These are phyloP conservation scores for Coremacera marginata DNA, from an alignment of 2,888 invertebrate genomes.

Conservation along the genomic window DNA sequence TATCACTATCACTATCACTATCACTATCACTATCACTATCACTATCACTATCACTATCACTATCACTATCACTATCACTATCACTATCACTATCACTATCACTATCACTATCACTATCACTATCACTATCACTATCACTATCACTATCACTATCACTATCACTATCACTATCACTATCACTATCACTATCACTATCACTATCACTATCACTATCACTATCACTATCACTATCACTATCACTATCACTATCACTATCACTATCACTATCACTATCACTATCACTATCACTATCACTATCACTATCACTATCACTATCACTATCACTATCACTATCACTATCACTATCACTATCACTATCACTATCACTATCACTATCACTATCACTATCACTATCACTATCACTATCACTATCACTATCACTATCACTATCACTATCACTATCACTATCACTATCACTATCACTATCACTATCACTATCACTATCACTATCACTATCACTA, in stretches of 20 bases:
- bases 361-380: constrained; percentile 3
- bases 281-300: constrained; percentile 3
- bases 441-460: not conserved
- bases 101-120: no score
- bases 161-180: constrained; percentile 3
- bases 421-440: not conserved
- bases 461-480: not conserved
- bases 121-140: no score
- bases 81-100: no score
- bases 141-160: no score
- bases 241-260: constrained; percentile 3
- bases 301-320: constrained; percentile 3
- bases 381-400: constrained; percentile 3
- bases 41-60: no score
- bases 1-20: no score
- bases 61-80: no score
- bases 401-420: constrained; percentile 3
- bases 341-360: constrained; percentile 3
- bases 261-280: constrained; percentile 3
- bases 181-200: constrained; percentile 3
- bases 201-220: constrained; percentile 3
- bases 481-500: no score
- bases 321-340: constrained; percentile 3
- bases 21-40: no score
- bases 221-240: constrained; percentile 3